Evolutionary conservation across 2,113 vertebrate genomes (phyloP).

Genomic region (Rousettus leschenaultii): DNA sequence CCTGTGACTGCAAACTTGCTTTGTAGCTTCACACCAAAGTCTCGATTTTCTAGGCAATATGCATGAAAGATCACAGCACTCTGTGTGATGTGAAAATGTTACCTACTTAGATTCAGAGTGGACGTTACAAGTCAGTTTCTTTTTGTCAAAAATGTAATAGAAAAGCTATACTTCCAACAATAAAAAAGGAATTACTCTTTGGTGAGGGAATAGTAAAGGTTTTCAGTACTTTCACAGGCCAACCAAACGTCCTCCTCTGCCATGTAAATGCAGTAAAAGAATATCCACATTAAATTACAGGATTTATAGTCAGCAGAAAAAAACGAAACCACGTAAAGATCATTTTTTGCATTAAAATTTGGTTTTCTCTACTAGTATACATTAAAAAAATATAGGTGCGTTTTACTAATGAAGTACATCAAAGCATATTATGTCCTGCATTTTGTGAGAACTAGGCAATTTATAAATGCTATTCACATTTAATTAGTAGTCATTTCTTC

Average conservation of each 20-base stretch:
- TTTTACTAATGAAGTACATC: conserved; percentile 67
- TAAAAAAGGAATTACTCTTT: conserved; percentile 12
- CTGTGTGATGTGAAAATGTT: conserved; percentile 46
- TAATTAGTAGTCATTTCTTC: conserved; percentile 92
- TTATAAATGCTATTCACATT: conserved; percentile 85
- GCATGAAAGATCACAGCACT: not conserved
- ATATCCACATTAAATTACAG: not conserved
- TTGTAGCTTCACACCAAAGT: conserved; percentile 33
- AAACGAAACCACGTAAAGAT: conserved; percentile 46
- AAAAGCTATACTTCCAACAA: not conserved
- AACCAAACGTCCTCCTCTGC: conserved; percentile 64
- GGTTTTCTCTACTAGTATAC: conserved; percentile 23
- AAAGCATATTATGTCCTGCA: conserved; percentile 62
- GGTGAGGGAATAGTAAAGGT: conserved; percentile 39
- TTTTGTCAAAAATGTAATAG: conserved; percentile 14
- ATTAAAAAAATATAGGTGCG: conserved; percentile 54
- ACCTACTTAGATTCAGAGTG: not conserved
- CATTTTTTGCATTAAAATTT: conserved; percentile 68
- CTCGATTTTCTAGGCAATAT: conserved; percentile 29
- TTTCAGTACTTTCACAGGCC: conserved; percentile 51
- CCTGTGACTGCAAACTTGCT: not conserved
- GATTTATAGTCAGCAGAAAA: conserved; percentile 71
- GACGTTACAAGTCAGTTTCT: not conserved
- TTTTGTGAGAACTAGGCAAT: conserved; percentile 78
- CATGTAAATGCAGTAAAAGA: conserved; percentile 62